These are phyloP conservation scores for Siniperca chuatsi DNA, from an alignment of 2,113 vertebrate genomes.

Conservation along the genomic window DNA sequence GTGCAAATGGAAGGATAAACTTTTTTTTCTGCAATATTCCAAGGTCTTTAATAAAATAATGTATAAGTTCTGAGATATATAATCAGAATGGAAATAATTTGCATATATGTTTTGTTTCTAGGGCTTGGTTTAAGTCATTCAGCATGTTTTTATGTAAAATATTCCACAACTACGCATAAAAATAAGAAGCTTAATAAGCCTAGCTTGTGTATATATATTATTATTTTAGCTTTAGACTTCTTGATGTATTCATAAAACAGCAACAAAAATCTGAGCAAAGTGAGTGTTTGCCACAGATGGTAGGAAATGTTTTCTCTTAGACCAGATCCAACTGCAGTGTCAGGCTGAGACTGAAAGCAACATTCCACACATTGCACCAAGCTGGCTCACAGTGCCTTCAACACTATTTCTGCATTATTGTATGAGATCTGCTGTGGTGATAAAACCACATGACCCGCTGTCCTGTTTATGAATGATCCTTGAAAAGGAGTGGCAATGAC, in stretches of 20 bases:
- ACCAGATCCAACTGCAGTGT: constrained; percentile 6
- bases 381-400: background rate
- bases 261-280: background rate
- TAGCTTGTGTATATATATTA: background rate
- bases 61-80: background rate
- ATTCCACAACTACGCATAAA: background rate
- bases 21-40: background rate
- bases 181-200: background rate
- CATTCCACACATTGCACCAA: background rate
- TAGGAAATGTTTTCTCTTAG: constrained; percentile 29
- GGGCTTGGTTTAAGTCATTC: background rate
- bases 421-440: background rate
- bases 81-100: background rate
- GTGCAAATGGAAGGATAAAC: background rate
- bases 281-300: constrained; percentile 2
- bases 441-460: background rate
- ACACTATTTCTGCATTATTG: background rate
- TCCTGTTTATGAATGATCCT: background rate
- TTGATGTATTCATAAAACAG: background rate
- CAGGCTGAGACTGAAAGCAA: background rate
- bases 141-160: background rate
- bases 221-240: background rate
- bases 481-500: background rate
- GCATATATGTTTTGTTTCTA: no score
- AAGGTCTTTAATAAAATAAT: background rate